Evolutionary conservation across 2,797 vertebrate genomes (phyloP), one percentile per base, ranked within the genome.

Genomic region (Oryzias dopingdopingensis): DNA sequence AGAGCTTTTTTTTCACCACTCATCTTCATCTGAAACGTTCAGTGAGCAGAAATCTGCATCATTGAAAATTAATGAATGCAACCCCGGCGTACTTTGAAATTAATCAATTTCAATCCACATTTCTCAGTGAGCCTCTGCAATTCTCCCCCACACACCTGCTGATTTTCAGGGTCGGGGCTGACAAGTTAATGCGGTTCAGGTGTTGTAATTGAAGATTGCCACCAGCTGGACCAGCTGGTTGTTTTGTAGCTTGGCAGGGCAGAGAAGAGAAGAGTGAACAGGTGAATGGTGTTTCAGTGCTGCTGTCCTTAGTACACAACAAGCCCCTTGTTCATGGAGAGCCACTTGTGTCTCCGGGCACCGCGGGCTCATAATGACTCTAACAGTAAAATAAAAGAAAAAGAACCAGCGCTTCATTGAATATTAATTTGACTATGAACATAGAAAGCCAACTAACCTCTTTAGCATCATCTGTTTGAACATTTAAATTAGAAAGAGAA

Each of bases 161-260:
- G 76, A 65, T 74, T 66, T 60, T 54, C 56, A 50, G 77, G 70
- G 71, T 71, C 6, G 42, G 17, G 49, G 52, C 79, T 67, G 74
- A 76, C 16, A 67, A 82, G 77, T 74, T 81, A 81, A 85, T 80
- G 79, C 53, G 62, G 76, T 76, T 82, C 82, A 85, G 86, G 87
- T 89, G 83, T 77, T 84, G 86, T 83, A 88, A 81, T 74, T 84
- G 82, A 84, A 80, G 82, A 86, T 83, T 80, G 77, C 78, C 72
- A 87, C 77, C 86, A 85, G 85, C 85, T 82, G 85, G 79, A 87
- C 77, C 86, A 85, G 85, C 85, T 82, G 85, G 79, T 83, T 70
- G 70, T 18, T 68, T 79, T 75, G 75, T 66, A 67, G 78, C 76
- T 84, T 84, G 86, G 85, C 84, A 82, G 67, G 55, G 67, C 53